Conservation (phyloP, 64 coral and sea anemone genomes). For the Stichodactyla mertensii region DNA sequence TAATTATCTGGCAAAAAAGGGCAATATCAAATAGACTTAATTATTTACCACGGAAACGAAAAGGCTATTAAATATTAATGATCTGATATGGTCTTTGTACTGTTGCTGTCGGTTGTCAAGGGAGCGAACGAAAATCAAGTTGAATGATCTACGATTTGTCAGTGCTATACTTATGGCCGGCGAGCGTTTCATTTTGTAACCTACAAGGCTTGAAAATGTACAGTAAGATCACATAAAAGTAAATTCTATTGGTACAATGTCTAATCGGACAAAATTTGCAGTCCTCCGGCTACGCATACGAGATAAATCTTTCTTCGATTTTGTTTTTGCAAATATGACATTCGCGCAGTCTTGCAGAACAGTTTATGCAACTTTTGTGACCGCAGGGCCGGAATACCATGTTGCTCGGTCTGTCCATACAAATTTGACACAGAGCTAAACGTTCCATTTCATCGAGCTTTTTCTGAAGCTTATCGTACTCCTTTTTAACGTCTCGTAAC, state of each 20-base stretch:
- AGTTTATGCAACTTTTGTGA: conserved; percentile 17
- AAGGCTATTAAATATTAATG: too few relatives aligned
- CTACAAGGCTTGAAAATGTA: too few relatives aligned
- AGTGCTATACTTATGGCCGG: too few relatives aligned
- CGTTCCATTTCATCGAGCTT: background rate
- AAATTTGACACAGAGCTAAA: conserved; percentile 23
- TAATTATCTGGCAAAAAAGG: too few relatives aligned
- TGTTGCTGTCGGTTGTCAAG: too few relatives aligned
- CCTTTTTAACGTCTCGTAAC: background rate
- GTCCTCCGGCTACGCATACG: background rate
- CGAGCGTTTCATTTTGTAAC: too few relatives aligned
- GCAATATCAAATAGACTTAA: too few relatives aligned
- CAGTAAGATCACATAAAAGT: background rate
- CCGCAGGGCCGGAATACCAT: conserved; percentile 29
- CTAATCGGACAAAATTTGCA: background rate
- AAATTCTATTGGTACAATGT: too few relatives aligned
- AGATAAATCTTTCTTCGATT: conserved; percentile 27
- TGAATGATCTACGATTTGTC: too few relatives aligned
- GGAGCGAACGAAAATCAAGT: too few relatives aligned
- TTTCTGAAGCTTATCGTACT: background rate
- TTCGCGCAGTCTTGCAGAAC: conserved; percentile 2
- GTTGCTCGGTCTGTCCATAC: conserved; percentile 33
- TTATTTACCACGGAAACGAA: too few relatives aligned
- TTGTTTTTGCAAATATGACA: conserved; percentile 14
- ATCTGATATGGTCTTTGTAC: too few relatives aligned